Conservation (phyloP, 64 coral and sea anemone species). For the Porites australiensis region DNA sequence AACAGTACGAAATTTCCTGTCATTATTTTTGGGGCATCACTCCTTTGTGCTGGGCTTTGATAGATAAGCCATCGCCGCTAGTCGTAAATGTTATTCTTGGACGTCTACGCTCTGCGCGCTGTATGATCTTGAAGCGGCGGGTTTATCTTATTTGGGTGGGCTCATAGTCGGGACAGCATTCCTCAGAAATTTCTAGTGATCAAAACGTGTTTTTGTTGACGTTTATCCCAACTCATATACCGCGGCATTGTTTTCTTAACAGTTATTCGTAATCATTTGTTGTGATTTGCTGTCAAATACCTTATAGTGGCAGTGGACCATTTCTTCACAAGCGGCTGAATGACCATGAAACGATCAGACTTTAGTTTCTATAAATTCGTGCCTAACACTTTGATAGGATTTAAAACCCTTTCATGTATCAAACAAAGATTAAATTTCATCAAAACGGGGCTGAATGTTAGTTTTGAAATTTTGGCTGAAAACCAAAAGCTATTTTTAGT, state of each 20-base stretch:
- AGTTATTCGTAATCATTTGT: neutral
- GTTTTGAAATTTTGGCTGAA: neutral
- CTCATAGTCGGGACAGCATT: neutral
- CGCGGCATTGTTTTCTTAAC: slow-evolving; percentile 26
- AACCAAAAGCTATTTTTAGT: neutral
- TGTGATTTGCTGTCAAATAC: neutral
- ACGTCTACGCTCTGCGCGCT: neutral
- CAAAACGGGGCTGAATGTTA: neutral
- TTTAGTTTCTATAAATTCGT: too few relatives aligned
- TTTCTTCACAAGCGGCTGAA: neutral
- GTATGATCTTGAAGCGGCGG: neutral
- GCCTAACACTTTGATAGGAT: too few relatives aligned
- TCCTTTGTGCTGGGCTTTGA: neutral
- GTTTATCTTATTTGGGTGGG: neutral
- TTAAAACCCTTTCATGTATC: too few relatives aligned
- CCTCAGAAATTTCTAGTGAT: neutral
- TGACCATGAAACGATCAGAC: neutral
- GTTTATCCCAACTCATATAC: neutral
- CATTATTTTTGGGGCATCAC: neutral
- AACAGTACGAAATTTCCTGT: slow-evolving; percentile 18
- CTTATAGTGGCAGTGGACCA: neutral
- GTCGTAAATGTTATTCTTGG: neutral
- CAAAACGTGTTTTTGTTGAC: neutral
- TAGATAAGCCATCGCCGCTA: neutral
- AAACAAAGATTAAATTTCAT: too few relatives aligned